Evolutionary conservation across 2,113 vertebrate genomes (phyloP), one percentile per base, ranked within the genome.

Genomic region (Caranx melampygus): DNA sequence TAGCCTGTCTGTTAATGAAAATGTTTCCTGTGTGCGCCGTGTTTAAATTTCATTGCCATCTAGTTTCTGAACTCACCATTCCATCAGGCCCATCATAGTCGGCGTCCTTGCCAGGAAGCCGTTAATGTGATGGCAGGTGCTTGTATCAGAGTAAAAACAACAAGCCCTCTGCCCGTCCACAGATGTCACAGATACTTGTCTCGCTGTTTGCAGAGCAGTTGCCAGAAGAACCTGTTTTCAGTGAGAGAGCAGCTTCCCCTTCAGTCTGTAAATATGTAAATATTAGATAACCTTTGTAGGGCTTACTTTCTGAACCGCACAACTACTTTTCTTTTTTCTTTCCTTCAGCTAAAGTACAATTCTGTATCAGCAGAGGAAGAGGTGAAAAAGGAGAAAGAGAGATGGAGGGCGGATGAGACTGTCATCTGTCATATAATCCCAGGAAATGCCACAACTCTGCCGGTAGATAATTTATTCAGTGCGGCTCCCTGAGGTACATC

Each of bases 401-500:
- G 52, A 80, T 15, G 13, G 44, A 74, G 69, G 69, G 63, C 26
- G 55, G 59, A 72, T 58, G 75, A 82, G 81, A 85, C 73, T 84
- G 80, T 88, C 86, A 78, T 87, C 72, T 80, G 78, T 86, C 51
- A 31, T 79, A 67, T 84, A 91, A 86, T 89, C 79, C 75, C 67
- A 69, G 72, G 83, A 90, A 91, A 88, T 86, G 88, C 72, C 84
- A 82, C 21, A 86, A 81, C 63, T 84, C 76, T 81, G 78, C 58
- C 12, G 40, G 62, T 45, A 72, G 83, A 82, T 92, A 52, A 92
- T 92, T 87, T 92, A 93, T 93, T 92, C 81, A 72, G 57, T 4
- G 76, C 79, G 63, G 81, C 85, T 87, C 55, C 58, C 60, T 2
- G 57, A 87, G 72, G 87, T 77, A 74, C 76, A 86, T 85, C 63